Evolutionary conservation across 1,140 invertebrate genomes (phyloP), one percentile per base, ranked within the genome.

Genomic region (Zeugodacus cucurbitae): DNA sequence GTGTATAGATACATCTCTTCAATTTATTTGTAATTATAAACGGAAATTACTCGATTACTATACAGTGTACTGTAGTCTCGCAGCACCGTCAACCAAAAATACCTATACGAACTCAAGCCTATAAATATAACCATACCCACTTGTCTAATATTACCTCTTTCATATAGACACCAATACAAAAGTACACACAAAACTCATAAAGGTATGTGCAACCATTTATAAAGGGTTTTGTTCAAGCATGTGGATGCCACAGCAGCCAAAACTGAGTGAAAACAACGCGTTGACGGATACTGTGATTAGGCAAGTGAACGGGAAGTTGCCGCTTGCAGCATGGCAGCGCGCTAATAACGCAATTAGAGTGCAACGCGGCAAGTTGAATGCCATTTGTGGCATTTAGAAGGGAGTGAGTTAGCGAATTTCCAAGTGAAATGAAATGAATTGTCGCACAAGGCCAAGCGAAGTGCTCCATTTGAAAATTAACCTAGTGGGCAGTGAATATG

Each of bases 291-390:
- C 26, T 54, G 74, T 82, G 74, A 82, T 82, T 82, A 82, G 74
- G 74, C 74, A 48, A 29, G 37, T 82, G 74, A 22, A 48, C 29
- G 74, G 22, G 22, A 37, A 17, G 67, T 17, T 37, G 67, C 20
- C 34, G n/a, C 41, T 20, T 54, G 74, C 74, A 48, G 48, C 74
- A 82, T 48, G 74, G 7, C 74, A 82, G 74, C 22, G 37, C 41
- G 14, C 74, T 82, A 48, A 82, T 82, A 82, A 82, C 41, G 74
- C 74, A 82, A 82, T 82, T 82, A 48, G 74, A 82, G 14, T 82
- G 22, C n/a, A 82, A 82, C 41, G 74, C 41, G 41, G 10, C n/a
- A 54, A 82, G 74, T 82, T 54, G 41, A 82, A 54, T 82, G 74
- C n/a, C 41, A 54, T 22, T 20, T 74, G 22, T n/a, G 41, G 44